Evolutionary conservation across 2,888 invertebrate genomes (phyloP).

Genomic region (Dicranocentrus wangi): DNA sequence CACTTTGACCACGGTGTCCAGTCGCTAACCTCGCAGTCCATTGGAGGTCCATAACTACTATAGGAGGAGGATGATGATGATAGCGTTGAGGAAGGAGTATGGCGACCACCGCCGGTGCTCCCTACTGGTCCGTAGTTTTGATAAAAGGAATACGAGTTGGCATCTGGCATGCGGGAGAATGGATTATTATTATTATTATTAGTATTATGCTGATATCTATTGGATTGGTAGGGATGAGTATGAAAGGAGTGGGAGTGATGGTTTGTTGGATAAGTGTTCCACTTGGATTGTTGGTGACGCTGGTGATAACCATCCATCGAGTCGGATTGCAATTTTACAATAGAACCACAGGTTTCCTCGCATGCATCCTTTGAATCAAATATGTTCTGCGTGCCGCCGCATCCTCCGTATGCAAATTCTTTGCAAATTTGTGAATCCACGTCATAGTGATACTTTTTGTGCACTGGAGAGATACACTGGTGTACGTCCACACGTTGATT

Average conservation of each 20-base stretch:
- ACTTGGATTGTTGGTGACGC: background rate
- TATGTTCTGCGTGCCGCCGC: conserved; percentile 91
- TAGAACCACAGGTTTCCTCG: conserved; percentile 79
- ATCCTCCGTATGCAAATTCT: conserved; percentile 87
- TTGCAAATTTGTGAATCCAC: conserved; percentile 82
- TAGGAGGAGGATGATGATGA: conserved; percentile 45
- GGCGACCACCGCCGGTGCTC: background rate
- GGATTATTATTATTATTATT: conserved; percentile 36
- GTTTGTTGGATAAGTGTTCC: conserved; percentile 11
- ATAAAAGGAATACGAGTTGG: too few species aligned
- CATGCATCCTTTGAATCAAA: conserved; percentile 85
- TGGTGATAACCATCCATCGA: conserved; percentile 73
- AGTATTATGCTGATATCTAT: conserved; percentile 15
- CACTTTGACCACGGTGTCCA: conserved; percentile 76
- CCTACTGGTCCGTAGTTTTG: conserved; percentile 44
- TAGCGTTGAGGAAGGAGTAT: background rate
- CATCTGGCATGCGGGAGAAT: too few species aligned
- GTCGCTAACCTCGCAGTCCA: conserved; percentile 75
- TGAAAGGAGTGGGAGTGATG: background rate
- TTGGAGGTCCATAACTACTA: conserved; percentile 57
- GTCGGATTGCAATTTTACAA: conserved; percentile 73
- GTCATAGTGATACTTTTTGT: conserved; percentile 92
- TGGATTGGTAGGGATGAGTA: background rate
- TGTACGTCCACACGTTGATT: conserved; percentile 86
- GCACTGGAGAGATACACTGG: conserved; percentile 98